Percentiles rank a stretch among this genome's conserved stretches.
Conservation (phyloP, 2,797 vertebrate genomes). For the Capromys pilorides region DNA sequence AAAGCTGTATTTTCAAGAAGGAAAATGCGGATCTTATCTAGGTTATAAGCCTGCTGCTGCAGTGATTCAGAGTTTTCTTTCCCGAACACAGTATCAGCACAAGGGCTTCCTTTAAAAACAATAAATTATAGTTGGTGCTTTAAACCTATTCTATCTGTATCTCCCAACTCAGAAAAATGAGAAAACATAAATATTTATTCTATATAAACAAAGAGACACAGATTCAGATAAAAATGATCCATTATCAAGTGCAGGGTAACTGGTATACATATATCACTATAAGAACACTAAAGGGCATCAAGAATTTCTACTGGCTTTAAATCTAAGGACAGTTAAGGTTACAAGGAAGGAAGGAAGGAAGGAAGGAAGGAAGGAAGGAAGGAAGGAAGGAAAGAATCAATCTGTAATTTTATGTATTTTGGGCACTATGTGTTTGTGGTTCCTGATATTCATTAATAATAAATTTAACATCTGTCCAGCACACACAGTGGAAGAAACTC, state of each 20-base stretch:
- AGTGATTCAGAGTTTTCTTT: conserved; percentile 86
- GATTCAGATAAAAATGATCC: conserved; percentile 86
- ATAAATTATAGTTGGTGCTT: conserved; percentile 88
- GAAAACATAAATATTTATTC: conserved; percentile 89
- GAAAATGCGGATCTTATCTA: conserved; percentile 88
- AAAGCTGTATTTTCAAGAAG: conserved; percentile 86
- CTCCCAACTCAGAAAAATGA: conserved; percentile 86
- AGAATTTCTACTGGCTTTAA: conserved; percentile 76
- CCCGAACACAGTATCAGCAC: conserved; percentile 81
- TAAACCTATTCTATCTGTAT: conserved; percentile 86
- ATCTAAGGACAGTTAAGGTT: conserved; percentile 76
- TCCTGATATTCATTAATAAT: conserved; percentile 70
- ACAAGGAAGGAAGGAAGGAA: conserved; percentile 76
- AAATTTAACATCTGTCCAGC: conserved; percentile 69
- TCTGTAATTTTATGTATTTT: conserved; percentile 59
- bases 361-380: conserved; percentile 76
- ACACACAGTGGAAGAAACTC: conserved; percentile 56
- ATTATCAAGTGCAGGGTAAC: conserved; percentile 82
- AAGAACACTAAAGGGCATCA: conserved; percentile 82
- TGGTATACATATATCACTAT: conserved; percentile 74
- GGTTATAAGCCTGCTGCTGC: conserved; percentile 85
- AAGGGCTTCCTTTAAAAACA: conserved; percentile 85
- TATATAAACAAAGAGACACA: conserved; percentile 81
- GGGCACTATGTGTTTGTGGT: conserved; percentile 55
- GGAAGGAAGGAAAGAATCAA: conserved; percentile 74